phyloP scores from a whole-genome alignment of 2,888 invertebrate species.

The Aradus depressus region DNA sequence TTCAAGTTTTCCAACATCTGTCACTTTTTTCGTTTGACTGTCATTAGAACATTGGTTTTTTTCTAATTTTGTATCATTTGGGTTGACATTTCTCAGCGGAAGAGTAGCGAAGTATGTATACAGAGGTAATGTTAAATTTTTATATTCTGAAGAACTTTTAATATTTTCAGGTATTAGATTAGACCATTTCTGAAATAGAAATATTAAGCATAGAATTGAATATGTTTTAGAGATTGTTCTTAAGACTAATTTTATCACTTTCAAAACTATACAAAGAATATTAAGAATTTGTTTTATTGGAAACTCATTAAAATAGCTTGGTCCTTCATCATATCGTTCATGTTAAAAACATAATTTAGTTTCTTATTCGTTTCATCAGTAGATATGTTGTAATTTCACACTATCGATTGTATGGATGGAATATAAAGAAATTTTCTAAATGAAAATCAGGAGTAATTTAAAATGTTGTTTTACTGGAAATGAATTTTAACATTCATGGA shows the following conservation, averaged over 20 bases:
- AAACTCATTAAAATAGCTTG: not conserved
- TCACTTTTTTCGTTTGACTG: not conserved
- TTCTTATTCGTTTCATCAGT: not conserved
- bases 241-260: not conserved
- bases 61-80: not conserved
- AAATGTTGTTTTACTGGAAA: no score
- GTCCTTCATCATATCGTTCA: no score
- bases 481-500: no score
- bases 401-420: no score
- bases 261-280: not conserved
- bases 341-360: not conserved
- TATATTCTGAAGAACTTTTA: conserved; percentile 33
- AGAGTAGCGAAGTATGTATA: conserved; percentile 36
- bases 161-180: conserved; percentile 31
- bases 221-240: not conserved
- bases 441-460: no score
- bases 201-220: not conserved
- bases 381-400: not conserved
- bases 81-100: conserved; percentile 29
- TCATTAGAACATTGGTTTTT: not conserved
- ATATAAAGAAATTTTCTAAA: no score
- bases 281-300: no score
- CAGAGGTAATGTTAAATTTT: conserved; percentile 36
- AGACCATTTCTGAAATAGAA: conserved; percentile 34
- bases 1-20: not conserved